These are phyloP conservation scores for Gastrophysa polygoni DNA, from an alignment of 2,888 invertebrate genomes.

Conservation along the genomic window DNA sequence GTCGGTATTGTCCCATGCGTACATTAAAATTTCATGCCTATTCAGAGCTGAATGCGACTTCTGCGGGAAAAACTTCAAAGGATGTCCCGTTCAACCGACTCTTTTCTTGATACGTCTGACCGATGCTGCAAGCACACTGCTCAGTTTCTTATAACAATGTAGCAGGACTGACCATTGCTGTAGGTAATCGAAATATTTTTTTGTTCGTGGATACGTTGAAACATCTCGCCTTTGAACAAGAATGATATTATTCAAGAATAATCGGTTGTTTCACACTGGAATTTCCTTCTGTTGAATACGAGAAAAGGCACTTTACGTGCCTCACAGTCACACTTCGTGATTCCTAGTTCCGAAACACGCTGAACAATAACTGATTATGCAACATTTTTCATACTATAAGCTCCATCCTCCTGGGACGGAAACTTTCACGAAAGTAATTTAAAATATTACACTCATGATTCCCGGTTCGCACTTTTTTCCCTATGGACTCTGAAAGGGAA, in stretches of 20 bases:
- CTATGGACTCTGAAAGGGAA: neutral
- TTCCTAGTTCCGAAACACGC: no score
- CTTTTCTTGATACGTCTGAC: neutral
- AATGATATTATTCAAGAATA: no score
- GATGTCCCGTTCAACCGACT: neutral
- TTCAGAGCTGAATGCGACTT: conserved; percentile 10
- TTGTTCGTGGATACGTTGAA: no score
- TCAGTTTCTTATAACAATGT: no score
- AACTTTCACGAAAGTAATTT: conserved; percentile 15
- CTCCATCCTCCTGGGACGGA: neutral
- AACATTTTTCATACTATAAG: conserved; percentile 4
- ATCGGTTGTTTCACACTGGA: no score
- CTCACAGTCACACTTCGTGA: no score
- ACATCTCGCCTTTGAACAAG: no score
- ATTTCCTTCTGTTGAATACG: no score
- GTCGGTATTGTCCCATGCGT: conserved; percentile 24
- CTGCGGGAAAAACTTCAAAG: conserved; percentile 9
- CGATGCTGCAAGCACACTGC: no score
- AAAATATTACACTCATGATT: conserved; percentile 9
- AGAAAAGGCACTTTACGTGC: no score
- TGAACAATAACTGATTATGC: neutral
- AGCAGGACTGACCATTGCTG: no score
- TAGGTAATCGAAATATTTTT: no score
- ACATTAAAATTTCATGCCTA: conserved; percentile 19
- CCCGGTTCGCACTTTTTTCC: neutral